Conservation (phyloP, 2,113 vertebrate species). For the Pheucticus melanocephalus region DNA sequence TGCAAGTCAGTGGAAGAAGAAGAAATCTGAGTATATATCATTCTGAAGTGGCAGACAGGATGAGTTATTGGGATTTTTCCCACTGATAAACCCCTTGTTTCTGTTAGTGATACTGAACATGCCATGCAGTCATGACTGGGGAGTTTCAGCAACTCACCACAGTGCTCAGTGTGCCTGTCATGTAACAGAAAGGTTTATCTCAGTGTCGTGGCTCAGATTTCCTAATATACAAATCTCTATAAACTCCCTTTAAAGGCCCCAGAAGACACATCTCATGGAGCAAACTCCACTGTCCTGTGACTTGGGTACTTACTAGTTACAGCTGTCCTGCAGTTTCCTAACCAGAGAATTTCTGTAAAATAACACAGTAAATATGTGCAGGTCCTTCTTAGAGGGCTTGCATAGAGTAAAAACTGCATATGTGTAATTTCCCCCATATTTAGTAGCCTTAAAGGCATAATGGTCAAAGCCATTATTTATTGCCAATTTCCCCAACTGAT, state of each 20-base stretch:
- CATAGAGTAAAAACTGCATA: background rate
- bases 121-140: background rate
- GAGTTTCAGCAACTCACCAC: background rate
- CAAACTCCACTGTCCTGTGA: background rate
- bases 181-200: background rate
- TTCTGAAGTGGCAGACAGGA: background rate
- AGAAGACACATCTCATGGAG: background rate
- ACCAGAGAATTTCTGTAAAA: background rate
- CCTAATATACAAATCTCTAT: background rate
- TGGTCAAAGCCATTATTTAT: background rate
- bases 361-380: background rate
- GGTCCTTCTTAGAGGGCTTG: background rate
- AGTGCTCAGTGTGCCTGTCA: background rate
- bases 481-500: background rate
- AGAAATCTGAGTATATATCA: background rate
- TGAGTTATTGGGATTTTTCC: background rate
- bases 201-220: background rate
- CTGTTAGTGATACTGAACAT: conserved; percentile 7
- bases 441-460: background rate
- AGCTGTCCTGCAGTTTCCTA: background rate
- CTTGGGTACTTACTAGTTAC: background rate
- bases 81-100: conserved; percentile 13
- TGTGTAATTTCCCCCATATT: background rate
- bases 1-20: background rate
- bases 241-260: background rate